Evolutionary conservation across 2,888 invertebrate genomes (phyloP).

Genomic region (Argynnis bischoffii): DNA sequence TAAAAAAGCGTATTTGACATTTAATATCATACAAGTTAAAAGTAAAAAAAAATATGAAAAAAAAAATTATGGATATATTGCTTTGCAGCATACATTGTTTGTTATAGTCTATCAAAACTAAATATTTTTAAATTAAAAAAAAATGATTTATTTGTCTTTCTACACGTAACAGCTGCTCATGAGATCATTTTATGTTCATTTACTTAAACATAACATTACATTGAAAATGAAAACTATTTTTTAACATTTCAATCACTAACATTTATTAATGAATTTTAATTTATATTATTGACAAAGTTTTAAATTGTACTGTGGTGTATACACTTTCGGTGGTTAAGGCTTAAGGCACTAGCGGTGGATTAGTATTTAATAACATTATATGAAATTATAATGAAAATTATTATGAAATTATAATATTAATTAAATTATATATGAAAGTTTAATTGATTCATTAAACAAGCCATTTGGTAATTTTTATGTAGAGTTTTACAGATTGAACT

Average conservation of each 20-base stretch:
- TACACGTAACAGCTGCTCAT: constrained; percentile 6
- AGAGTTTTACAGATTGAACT: too few species aligned
- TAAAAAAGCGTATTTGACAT: constrained; percentile 28
- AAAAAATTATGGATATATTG: constrained; percentile 9
- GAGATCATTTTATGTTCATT: constrained; percentile 13
- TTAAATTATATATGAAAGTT: constrained; percentile 6
- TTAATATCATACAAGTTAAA: constrained; percentile 12
- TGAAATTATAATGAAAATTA: too few species aligned
- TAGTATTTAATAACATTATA: constrained; percentile 5
- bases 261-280: too few species aligned
- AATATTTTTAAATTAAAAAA: constrained; percentile 1
- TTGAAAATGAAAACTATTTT: too few species aligned
- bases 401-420: too few species aligned
- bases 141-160: background rate
- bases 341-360: constrained; percentile 26
- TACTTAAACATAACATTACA: too few species aligned
- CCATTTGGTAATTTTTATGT: too few species aligned
- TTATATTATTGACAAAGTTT: constrained; percentile 5
- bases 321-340: constrained; percentile 28
- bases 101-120: constrained; percentile 6
- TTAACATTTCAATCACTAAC: too few species aligned
- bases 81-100: constrained; percentile 11
- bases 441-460: too few species aligned
- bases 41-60: constrained; percentile 7
- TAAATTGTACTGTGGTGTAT: constrained; percentile 11